Evolutionary conservation across 2,888 invertebrate genomes (phyloP).

Genomic region (Sinelater perroti): DNA sequence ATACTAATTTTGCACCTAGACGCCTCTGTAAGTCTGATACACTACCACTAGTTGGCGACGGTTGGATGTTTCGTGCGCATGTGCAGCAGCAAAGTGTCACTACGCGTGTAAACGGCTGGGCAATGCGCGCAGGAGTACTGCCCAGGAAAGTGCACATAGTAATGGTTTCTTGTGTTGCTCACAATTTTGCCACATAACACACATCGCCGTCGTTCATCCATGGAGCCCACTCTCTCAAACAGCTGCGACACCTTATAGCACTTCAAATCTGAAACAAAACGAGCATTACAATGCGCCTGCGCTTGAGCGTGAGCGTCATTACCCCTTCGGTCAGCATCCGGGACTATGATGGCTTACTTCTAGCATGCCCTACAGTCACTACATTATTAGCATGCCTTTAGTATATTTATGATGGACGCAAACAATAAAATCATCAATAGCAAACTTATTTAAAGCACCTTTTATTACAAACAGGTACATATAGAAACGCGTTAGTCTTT

Average conservation of each 20-base stretch:
- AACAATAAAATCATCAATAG: slow-evolving; percentile 10
- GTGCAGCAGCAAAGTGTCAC: slow-evolving; percentile 67
- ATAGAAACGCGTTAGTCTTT: not conserved
- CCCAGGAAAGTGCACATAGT: slow-evolving; percentile 69
- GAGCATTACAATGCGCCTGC: slow-evolving; percentile 20
- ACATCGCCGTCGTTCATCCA: slow-evolving; percentile 67
- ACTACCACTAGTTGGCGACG: slow-evolving; percentile 54
- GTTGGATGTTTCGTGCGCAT: slow-evolving; percentile 67
- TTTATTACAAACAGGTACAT: not conserved
- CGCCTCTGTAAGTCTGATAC: no score
- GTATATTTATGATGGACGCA: slow-evolving; percentile 8
- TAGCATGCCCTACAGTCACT: slow-evolving; percentile 44
- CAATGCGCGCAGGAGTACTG: slow-evolving; percentile 67
- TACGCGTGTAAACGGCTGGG: slow-evolving; percentile 68
- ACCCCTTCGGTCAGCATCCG: slow-evolving; percentile 39
- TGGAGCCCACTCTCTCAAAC: slow-evolving; percentile 67
- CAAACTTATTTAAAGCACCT: not conserved
- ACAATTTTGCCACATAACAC: slow-evolving; percentile 69
- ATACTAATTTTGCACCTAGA: no score
- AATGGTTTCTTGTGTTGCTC: slow-evolving; percentile 69
- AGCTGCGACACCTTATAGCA: slow-evolving; percentile 66
- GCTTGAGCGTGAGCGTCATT: slow-evolving; percentile 34
- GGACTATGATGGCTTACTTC: slow-evolving; percentile 39
- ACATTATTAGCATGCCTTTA: slow-evolving; percentile 29
- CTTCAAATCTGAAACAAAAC: slow-evolving; percentile 65